Evolutionary conservation across 2,888 invertebrate genomes (phyloP), one percentile per base, ranked within the genome.

Genomic region (Stenolophus ochropezus): DNA sequence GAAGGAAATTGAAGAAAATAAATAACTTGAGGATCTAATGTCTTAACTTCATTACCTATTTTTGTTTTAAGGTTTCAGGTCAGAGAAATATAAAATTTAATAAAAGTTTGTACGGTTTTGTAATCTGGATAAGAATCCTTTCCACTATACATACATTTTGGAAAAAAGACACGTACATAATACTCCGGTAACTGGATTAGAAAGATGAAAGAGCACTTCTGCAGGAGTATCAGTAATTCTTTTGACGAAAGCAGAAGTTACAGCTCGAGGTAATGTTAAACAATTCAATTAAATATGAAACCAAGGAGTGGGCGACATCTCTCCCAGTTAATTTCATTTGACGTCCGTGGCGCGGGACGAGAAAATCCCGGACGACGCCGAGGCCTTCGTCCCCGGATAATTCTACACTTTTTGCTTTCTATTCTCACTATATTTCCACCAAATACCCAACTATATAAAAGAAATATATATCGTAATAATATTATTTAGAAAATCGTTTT

Each of bases 201-300:
- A 51, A 21, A 56, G 56, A 56, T 56, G 20, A 56, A 21, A 21
- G 56, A 6, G 8, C 56, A 21, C 20, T 23, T 21, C 20, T 56
- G 20, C 21, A 21, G 5, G 21, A 21, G 8, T 21, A 21, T 61
- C 61, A 23, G 25, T 61, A n/a, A 61, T 61, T 61, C 61, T 61
- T 61, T 61, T 61, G 61, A 61, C 21, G 23, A 11, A n/a, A 23
- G 25, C 61, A 56, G 56, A 56, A 56, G 61, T 61, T 25, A 21
- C 8, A 8, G 11, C n/a, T 6, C 25, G 25, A 58, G 58, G 23
- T 21, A 21, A 18, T 23, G 61, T 11, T 61, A 25, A 11, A 61
- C 23, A 61, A 61, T 61, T 61, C 23, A 23, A 61, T 61, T 61
- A 61, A 61, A 61, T 61, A 61, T 61, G 61, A 61, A 61, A 61